Conservation (phyloP, 2,113 vertebrate species). For the Oophaga pumilio region DNA sequence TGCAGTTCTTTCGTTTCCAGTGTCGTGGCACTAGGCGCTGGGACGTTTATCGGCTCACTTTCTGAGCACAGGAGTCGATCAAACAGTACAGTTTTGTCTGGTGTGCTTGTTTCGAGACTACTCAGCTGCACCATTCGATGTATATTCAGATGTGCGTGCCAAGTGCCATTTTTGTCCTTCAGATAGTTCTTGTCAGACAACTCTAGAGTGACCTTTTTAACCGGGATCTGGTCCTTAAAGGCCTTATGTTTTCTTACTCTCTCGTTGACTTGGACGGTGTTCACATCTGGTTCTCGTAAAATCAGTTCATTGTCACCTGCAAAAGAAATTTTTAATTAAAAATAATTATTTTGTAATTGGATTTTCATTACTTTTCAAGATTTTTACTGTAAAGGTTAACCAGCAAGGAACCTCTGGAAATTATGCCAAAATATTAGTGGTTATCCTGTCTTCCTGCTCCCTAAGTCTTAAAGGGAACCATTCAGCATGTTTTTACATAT, state of each 20-base stretch:
- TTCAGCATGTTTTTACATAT: too few species aligned
- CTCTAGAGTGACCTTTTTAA: conserved; percentile 62
- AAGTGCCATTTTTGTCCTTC: conserved; percentile 63
- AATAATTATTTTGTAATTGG: background rate
- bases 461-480: too few species aligned
- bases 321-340: conserved; percentile 43
- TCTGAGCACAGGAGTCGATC: background rate
- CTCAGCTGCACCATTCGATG: conserved; percentile 64
- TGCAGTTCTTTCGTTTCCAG: background rate
- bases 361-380: too few species aligned
- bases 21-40: conserved; percentile 3
- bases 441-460: too few species aligned
- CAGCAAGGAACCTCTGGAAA: too few species aligned
- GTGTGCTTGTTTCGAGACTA: background rate
- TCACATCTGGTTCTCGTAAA: conserved; percentile 65
- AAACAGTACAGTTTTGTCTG: conserved; percentile 43
- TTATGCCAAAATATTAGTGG: too few species aligned
- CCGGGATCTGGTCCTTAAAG: conserved; percentile 60
- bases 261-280: conserved; percentile 69
- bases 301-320: conserved; percentile 62
- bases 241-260: conserved; percentile 62
- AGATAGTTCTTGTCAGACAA: background rate
- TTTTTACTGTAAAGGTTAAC: too few species aligned
- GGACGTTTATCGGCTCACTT: background rate
- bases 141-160: conserved; percentile 76